These are phyloP conservation scores for Schizotus pectinicornis DNA, from an alignment of 2,888 invertebrate species.

Conservation along the genomic window DNA sequence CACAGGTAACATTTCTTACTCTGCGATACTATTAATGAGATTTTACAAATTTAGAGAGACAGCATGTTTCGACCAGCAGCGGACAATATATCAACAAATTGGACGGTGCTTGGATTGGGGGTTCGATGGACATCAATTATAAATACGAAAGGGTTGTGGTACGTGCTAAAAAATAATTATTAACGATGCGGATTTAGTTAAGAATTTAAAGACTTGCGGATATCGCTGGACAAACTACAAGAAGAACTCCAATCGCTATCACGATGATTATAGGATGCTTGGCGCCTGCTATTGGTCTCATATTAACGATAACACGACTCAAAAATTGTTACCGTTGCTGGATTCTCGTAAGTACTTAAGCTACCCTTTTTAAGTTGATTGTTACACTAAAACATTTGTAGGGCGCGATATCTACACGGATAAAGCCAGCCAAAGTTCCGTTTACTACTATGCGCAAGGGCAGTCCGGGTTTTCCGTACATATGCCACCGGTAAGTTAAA, in stretches of 20 bases:
- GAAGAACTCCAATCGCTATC: conserved; percentile 7
- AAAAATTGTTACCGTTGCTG: conserved; percentile 39
- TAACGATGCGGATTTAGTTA: conserved; percentile 1
- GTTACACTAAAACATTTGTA: background rate
- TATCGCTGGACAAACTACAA: conserved; percentile 21
- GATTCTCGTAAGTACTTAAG: conserved; percentile 32
- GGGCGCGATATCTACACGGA: conserved; percentile 3
- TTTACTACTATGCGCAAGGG: conserved; percentile 62
- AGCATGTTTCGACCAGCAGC: background rate
- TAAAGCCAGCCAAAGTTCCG: background rate
- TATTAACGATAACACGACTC: conserved; percentile 32
- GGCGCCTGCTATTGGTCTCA: conserved; percentile 52
- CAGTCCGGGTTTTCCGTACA: conserved; percentile 63
- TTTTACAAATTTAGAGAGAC: background rate
- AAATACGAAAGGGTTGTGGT: conserved; percentile 47
- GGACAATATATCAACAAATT: conserved; percentile 1
- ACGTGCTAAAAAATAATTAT: conserved; percentile 30
- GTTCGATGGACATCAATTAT: conserved; percentile 53
- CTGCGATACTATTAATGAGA: background rate
- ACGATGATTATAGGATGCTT: conserved; percentile 41
- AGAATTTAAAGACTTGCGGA: conserved; percentile 33
- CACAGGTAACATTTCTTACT: conserved; percentile 23
- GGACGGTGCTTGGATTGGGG: conserved; percentile 55
- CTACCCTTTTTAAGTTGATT: background rate
- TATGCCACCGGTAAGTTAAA: conserved; percentile 51